Percentiles rank a stretch among this genome's conserved stretches.
phyloP scores from a whole-genome alignment of 2,888 invertebrate genomes.

The Drosophila subquinaria region DNA sequence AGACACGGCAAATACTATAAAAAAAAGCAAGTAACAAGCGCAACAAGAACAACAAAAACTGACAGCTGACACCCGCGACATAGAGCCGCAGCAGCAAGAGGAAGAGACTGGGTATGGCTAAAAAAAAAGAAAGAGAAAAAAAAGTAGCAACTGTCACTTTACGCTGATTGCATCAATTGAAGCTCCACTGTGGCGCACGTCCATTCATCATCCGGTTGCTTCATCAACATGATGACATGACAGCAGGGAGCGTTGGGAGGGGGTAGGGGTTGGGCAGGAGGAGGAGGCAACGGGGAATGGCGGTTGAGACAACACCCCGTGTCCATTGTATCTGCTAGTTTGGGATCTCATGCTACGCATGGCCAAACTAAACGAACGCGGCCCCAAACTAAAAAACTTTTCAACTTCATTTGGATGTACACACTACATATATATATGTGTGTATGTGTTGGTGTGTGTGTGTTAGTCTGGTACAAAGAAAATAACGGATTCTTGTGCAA shows the following conservation, averaged over 20 bases:
- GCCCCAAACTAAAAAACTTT: slow-evolving; percentile 65
- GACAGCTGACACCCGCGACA: slow-evolving; percentile 59
- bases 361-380: slow-evolving; percentile 70
- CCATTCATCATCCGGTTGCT: slow-evolving; percentile 81
- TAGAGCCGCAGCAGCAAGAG: slow-evolving; percentile 35
- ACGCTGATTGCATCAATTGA: slow-evolving; percentile 82
- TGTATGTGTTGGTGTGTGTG: slow-evolving; percentile 19
- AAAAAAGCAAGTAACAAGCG: slow-evolving; percentile 19
- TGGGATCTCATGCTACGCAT: slow-evolving; percentile 63
- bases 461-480: slow-evolving; percentile 62
- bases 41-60: slow-evolving; percentile 36
- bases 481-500: slow-evolving; percentile 81
- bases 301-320: slow-evolving; percentile 59
- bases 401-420: slow-evolving; percentile 70
- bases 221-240: slow-evolving; percentile 82
- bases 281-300: slow-evolving; percentile 10
- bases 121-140: slow-evolving; percentile 1
- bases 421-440: slow-evolving; percentile 24
- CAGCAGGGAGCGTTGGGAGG: slow-evolving; percentile 36
- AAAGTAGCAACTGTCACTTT: slow-evolving; percentile 73
- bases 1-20: slow-evolving; percentile 14
- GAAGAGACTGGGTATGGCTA: background rate
- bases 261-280: background rate
- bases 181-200: slow-evolving; percentile 81
- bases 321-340: slow-evolving; percentile 43